Evolutionary conservation across 2,888 invertebrate genomes (phyloP).

Genomic region (Tuta absoluta): DNA sequence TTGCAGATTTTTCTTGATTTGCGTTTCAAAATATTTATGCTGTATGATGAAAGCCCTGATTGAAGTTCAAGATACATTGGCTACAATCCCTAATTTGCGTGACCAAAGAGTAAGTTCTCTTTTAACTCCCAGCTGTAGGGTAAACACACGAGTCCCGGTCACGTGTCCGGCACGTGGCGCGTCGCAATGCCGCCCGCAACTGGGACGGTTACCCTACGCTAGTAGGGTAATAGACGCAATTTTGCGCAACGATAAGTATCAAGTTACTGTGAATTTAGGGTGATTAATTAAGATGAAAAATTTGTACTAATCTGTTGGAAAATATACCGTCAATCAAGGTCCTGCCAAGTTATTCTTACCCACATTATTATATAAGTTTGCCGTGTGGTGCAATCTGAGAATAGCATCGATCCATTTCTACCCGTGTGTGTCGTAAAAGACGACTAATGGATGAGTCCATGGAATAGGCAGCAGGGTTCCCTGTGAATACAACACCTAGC

Average conservation of each 20-base stretch:
- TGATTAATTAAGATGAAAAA: background rate
- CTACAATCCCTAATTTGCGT: background rate
- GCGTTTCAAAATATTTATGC: no score
- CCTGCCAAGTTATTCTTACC: no score
- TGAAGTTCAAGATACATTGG: constrained; percentile 3
- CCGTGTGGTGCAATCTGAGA: no score
- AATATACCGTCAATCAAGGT: background rate
- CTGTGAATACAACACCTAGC: no score
- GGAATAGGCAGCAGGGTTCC: no score
- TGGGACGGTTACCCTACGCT: constrained; percentile 27
- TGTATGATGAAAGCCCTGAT: background rate
- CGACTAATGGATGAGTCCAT: no score
- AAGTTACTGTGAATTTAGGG: background rate
- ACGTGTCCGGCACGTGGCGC: constrained; percentile 43
- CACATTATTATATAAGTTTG: no score
- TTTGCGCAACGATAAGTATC: constrained; percentile 25
- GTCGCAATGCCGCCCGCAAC: constrained; percentile 38
- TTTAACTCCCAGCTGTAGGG: constrained; percentile 11
- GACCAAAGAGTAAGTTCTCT: background rate
- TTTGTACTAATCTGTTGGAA: background rate
- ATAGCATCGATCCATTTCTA: no score
- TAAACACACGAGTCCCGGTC: constrained; percentile 28
- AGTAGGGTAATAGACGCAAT: constrained; percentile 13
- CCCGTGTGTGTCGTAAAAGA: no score
- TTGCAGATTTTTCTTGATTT: no score